phyloP scores from a whole-genome alignment of 2,888 invertebrate genomes.

The Bimastos eiseni region DNA sequence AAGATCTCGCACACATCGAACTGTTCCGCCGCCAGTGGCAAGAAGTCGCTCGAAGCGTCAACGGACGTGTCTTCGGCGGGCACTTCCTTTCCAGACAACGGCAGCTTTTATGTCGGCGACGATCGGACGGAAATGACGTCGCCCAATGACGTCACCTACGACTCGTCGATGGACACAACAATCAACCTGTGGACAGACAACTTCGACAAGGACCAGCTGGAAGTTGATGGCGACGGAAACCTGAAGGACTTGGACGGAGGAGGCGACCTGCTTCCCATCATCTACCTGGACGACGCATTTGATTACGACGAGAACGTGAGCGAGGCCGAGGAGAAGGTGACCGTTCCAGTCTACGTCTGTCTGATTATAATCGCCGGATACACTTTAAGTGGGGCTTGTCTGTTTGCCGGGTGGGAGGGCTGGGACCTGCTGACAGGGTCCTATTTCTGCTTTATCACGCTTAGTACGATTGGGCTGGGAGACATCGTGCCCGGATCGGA shows the following conservation, averaged over 20 bases:
- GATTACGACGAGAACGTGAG: slow-evolving; percentile 29
- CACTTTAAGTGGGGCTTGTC: slow-evolving; percentile 83
- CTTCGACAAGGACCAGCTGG: neutral
- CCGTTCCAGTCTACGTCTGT: slow-evolving; percentile 84
- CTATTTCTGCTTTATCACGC: slow-evolving; percentile 63
- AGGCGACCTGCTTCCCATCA: neutral
- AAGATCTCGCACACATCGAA: neutral
- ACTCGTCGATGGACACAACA: neutral
- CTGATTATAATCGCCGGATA: slow-evolving; percentile 85
- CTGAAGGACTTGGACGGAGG: slow-evolving; percentile 33
- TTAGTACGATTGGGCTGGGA: slow-evolving; percentile 63
- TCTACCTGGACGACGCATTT: neutral
- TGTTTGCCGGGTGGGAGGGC: slow-evolving; percentile 89
- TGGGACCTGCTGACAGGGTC: slow-evolving; percentile 87
- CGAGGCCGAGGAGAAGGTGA: slow-evolving; percentile 46
- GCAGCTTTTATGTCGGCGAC: neutral
- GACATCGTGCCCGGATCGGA: slow-evolving; percentile 62
- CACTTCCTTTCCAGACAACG: neutral
- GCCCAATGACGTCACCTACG: neutral
- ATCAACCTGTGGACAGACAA: neutral
- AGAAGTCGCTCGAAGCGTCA: neutral
- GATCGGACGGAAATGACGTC: neutral
- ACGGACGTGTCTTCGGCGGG: neutral
- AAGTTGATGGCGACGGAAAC: slow-evolving; percentile 16
- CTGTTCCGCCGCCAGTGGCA: neutral